These are phyloP conservation scores for Calliphora vomitoria DNA, from an alignment of 2,888 invertebrate genomes.

Conservation along the genomic window DNA sequence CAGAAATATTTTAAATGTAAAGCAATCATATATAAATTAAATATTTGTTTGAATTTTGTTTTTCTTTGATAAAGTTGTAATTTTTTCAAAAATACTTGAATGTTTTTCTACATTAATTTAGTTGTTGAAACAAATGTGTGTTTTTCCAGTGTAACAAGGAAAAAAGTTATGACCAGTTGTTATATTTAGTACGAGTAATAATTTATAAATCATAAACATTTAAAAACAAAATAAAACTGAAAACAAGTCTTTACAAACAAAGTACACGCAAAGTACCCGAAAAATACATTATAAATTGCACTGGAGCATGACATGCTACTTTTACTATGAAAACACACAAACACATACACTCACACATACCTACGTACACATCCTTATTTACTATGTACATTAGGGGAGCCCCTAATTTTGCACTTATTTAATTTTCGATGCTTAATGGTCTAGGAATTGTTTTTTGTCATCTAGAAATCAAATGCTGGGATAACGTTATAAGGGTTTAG, in stretches of 20 bases:
- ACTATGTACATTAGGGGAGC: too few relatives aligned
- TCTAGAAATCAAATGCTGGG: too few relatives aligned
- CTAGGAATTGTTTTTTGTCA: too few relatives aligned
- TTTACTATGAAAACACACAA: conserved; percentile 25
- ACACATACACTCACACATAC: not conserved
- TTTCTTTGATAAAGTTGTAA: too few relatives aligned
- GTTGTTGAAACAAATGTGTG: not conserved
- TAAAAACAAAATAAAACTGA: conserved; percentile 34
- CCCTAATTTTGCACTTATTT: too few relatives aligned
- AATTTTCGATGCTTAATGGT: too few relatives aligned
- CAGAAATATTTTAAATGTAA: too few relatives aligned
- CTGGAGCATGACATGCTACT: conserved; percentile 68
- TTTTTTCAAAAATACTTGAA: too few relatives aligned
- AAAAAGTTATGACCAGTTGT: conserved; percentile 33
- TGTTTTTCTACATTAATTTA: too few relatives aligned
- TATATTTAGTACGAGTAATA: conserved; percentile 18
- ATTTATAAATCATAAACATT: conserved; percentile 67
- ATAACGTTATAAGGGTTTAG: too few relatives aligned
- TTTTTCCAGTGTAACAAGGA: not conserved
- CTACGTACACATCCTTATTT: not conserved
- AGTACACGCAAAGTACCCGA: conserved; percentile 65
- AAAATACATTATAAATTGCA: conserved; percentile 70
- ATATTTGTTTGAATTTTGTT: too few relatives aligned
- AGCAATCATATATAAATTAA: too few relatives aligned
- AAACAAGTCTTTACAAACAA: conserved; percentile 31